These are phyloP conservation scores for Leptopilina boulardi DNA, from an alignment of 1,140 invertebrate species.

Conservation along the genomic window DNA sequence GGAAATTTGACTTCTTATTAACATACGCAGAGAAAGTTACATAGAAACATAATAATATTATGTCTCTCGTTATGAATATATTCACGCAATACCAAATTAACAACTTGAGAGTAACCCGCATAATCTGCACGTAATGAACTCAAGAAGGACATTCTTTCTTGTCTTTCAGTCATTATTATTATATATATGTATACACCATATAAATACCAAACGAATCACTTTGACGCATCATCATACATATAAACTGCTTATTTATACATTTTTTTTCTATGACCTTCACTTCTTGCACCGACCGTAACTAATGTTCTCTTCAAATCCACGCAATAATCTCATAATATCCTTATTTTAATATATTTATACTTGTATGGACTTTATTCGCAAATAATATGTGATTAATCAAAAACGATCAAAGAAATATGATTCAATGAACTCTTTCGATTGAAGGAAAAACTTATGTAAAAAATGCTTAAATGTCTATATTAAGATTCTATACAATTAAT, in stretches of 20 bases:
- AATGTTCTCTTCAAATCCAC: not conserved
- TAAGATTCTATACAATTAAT: too few species aligned
- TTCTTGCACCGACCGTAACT: slow-evolving; percentile 4
- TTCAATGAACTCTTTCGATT: not conserved
- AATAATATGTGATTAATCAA: not conserved
- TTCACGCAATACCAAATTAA: slow-evolving; percentile 8
- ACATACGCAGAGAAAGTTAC: not conserved
- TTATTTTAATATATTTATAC: not conserved
- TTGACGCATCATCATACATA: slow-evolving; percentile 1
- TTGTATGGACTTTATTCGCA: not conserved
- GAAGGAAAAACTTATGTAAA: not conserved
- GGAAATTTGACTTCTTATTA: not conserved
- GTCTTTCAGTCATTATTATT: too few species aligned
- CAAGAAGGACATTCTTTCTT: not conserved
- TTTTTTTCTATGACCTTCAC: slow-evolving; percentile 10
- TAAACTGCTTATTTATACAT: slow-evolving; percentile 7
- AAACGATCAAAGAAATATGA: not conserved
- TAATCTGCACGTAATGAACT: not conserved
- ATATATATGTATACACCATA: too few species aligned
- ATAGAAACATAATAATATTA: not conserved
- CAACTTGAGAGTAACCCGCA: not conserved
- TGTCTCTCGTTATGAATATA: not conserved
- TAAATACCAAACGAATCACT: not conserved
- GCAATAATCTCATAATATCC: not conserved
- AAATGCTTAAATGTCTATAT: too few species aligned